Base-by-base conservation (phyloP, 1,140 invertebrate genomes). In the Sitobion miscanthi region DNA sequence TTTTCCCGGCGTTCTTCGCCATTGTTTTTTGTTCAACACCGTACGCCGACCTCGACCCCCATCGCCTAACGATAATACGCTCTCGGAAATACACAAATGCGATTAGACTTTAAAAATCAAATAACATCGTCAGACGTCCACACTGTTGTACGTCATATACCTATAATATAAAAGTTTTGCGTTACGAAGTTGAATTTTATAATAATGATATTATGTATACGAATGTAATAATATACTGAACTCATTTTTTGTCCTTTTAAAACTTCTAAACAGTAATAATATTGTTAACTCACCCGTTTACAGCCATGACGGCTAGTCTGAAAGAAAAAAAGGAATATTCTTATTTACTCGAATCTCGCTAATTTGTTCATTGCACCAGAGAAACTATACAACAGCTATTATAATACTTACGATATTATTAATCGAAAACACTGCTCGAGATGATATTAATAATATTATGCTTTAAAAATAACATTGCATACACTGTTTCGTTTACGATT, bases 91-190 rank as follows among this genome's bases (percentile, higher is more conserved):
- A 77, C 62, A 77, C 14, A 77, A 77, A 77, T 77, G 30, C 62
- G 62, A 77, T 69, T 77, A 77, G 62, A n/a, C n/a, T 77, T 77
- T 77, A 77, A 77, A 69, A 77, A 77, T 77, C n/a, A 77, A 77
- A 77, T 77, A 77, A 77, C 62, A 77, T 77, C 62, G n/a, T 77
- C 62, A n/a, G 4, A 77, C 62, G 62, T 77, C 62, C 62, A 14
- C 30, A 77, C 62, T 5, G 21, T 54, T 17, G 14, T n/a, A 17
- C 30, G 62, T 77, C 62, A 77, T 77, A 77, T 25, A 62, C 57
- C 57, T 77, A 35, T 62, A 9, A 30, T 69, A 69, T 30, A 77
- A 77, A 77, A 77, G 62, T 77, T 77, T 30, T 77, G 14, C 30
- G n/a, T 77, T 77, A 35, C 62, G n/a, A 5, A 77, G 62, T 77